phyloP scores from a whole-genome alignment of 2,797 vertebrate species.

The Cuculus canorus region DNA sequence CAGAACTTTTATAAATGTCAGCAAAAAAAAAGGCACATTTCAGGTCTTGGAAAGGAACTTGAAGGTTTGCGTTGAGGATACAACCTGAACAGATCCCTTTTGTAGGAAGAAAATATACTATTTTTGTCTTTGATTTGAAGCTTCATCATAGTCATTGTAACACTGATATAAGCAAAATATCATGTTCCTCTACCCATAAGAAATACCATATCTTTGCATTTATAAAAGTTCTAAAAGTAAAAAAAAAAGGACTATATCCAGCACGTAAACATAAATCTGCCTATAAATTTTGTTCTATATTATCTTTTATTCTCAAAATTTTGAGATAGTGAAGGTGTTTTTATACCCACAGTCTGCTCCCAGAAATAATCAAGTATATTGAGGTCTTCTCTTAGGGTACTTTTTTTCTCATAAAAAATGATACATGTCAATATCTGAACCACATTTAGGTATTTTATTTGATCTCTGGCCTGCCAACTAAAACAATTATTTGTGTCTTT shows the following conservation, averaged over 20 bases:
- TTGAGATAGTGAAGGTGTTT: background rate
- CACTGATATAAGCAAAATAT: background rate
- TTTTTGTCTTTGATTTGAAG: background rate
- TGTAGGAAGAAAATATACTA: background rate
- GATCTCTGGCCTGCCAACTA: slow-evolving; percentile 14
- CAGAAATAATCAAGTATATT: slow-evolving; percentile 16
- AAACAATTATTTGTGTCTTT: slow-evolving; percentile 56
- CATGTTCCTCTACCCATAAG: background rate
- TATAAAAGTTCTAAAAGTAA: background rate
- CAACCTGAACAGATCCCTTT: background rate
- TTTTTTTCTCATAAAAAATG: slow-evolving; percentile 55
- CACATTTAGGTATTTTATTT: slow-evolving; percentile 38
- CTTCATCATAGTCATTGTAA: background rate
- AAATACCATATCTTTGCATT: background rate
- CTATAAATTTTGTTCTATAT: background rate
- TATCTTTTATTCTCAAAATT: background rate
- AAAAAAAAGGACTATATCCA: background rate
- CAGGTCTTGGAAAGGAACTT: background rate
- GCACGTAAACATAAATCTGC: background rate
- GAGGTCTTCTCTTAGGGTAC: slow-evolving; percentile 4
- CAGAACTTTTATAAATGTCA: background rate
- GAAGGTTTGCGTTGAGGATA: background rate
- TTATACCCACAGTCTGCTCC: background rate
- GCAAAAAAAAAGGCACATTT: background rate
- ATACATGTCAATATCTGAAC: slow-evolving; percentile 31